These are phyloP conservation scores for cat (Felis catus) DNA, from an alignment of 2,113 vertebrate species.

Conservation along the genomic window F.catus_Fca126_mat1.0 CM031412.1:203436501-203437000, in stretches of 20 bases:
- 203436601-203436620: not conserved
- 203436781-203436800: not conserved
- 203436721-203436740: not conserved
- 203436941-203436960: not conserved
- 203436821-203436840: not conserved
- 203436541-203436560: not conserved
- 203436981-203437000: not conserved
- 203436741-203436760: not conserved
- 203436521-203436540: not conserved
- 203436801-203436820: not conserved
- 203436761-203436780: not conserved
- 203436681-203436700: not conserved
- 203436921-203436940: not conserved
- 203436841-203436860: not conserved
- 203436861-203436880: not conserved
- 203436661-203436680: not conserved
- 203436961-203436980: not conserved
- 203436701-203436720: not conserved
- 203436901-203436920: not conserved
- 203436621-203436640: not conserved
- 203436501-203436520: not conserved
- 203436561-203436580: not conserved
- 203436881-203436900: not conserved
- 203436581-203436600: not conserved
- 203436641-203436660: not conserved